Evolutionary conservation across 2,113 vertebrate species (phyloP).

Genomic region (Pterocles orientalis): DNA sequence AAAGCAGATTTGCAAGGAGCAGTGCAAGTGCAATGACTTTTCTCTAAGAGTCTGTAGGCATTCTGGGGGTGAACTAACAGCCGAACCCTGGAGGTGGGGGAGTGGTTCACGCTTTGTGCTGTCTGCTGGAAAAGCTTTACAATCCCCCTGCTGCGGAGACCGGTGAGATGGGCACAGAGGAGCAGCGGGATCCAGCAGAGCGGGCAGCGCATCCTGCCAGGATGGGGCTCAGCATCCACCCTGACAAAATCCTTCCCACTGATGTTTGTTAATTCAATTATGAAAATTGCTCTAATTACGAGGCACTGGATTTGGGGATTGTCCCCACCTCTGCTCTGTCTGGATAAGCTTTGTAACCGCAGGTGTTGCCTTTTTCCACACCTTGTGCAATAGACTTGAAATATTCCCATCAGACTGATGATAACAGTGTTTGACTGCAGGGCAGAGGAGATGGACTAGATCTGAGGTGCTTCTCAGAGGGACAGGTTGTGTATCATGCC

Average conservation of each 20-base stretch:
- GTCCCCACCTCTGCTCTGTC: background rate
- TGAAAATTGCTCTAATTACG: no score
- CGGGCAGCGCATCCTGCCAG: background rate
- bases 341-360: accelerated
- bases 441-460: background rate
- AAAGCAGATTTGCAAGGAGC: background rate
- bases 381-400: accelerated
- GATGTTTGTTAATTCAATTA: background rate
- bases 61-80: background rate
- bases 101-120: accelerated
- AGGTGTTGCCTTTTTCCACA: accelerated
- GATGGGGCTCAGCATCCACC: accelerated
- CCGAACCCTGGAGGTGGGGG: background rate
- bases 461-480: background rate
- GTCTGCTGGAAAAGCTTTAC: accelerated
- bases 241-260: accelerated
- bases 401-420: background rate
- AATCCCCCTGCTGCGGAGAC: accelerated
- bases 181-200: background rate
- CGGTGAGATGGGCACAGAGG: background rate
- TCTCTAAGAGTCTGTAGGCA: background rate
- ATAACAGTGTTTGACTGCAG: accelerated
- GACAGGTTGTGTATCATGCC: accelerated
- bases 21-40: background rate
- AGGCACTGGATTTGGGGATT: background rate